Evolutionary conservation across 2,113 vertebrate species (phyloP).

Genomic region (Thermophis baileyi): DNA sequence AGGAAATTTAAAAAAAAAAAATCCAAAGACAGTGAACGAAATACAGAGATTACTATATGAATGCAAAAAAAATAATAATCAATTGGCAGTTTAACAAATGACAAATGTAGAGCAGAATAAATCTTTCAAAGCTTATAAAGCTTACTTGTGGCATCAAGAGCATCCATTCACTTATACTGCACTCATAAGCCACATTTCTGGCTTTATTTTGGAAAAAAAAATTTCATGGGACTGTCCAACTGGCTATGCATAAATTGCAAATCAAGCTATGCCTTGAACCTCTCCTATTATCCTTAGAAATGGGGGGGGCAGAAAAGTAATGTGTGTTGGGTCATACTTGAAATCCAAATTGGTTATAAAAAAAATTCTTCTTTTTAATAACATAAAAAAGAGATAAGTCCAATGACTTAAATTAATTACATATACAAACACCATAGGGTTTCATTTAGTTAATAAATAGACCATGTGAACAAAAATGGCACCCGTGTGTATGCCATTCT

Average conservation of each 20-base stretch:
- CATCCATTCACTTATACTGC: slow-evolving; percentile 21
- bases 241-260: neutral
- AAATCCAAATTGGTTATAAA: slow-evolving; percentile 29
- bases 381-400: slow-evolving; percentile 39
- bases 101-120: neutral
- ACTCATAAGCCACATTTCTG: slow-evolving; percentile 17
- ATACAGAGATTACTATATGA: neutral
- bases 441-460: slow-evolving; percentile 77
- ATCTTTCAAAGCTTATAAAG: slow-evolving; percentile 8
- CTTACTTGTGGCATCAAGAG: slow-evolving; percentile 24
- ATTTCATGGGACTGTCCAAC: neutral
- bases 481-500: slow-evolving; percentile 34
- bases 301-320: neutral
- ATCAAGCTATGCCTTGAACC: neutral
- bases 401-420: slow-evolving; percentile 74
- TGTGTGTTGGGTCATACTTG: slow-evolving; percentile 3
- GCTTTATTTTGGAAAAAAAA: neutral
- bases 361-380: slow-evolving; percentile 40
- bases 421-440: slow-evolving; percentile 76
- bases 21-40: neutral
- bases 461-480: slow-evolving; percentile 63
- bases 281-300: slow-evolving; percentile 34
- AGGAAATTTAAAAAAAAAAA: neutral
- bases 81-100: neutral
- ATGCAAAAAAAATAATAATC: neutral